phyloP scores from a whole-genome alignment of 92 coral and sea anemone genomes.

The Phenganax stokvisi region DNA sequence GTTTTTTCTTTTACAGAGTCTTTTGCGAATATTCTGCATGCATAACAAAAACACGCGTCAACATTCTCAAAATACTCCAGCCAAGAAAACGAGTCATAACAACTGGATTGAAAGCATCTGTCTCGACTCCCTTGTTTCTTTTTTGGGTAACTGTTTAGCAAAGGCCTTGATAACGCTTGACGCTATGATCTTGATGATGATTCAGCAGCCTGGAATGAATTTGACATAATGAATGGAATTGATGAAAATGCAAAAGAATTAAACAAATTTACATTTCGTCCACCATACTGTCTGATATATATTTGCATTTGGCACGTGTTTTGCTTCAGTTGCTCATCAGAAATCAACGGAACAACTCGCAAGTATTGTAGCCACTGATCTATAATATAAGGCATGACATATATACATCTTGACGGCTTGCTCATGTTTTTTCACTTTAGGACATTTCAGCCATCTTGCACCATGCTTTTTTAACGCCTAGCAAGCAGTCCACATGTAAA shows the following conservation, averaged over 20 bases:
- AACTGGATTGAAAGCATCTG: constrained; percentile 55
- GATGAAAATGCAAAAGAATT: background rate
- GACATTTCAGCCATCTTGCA: background rate
- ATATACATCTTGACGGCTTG: too few relatives aligned
- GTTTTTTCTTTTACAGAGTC: constrained; percentile 42
- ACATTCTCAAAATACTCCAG: constrained; percentile 44
- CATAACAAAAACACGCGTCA: constrained; percentile 53
- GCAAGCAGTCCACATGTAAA: too few relatives aligned
- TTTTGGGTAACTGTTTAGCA: constrained; percentile 19
- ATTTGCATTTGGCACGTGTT: background rate
- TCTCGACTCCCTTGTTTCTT: constrained; percentile 52
- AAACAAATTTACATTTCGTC: constrained; percentile 13
- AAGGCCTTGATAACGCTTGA: constrained; percentile 23
- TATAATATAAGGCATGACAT: background rate
- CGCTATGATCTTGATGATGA: background rate
- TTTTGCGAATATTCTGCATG: constrained; percentile 49
- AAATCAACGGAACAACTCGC: background rate
- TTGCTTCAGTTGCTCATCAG: background rate
- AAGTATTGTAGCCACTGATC: background rate
- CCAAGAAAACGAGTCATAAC: constrained; percentile 50
- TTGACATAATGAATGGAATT: background rate
- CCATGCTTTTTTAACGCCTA: background rate
- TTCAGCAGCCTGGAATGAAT: background rate
- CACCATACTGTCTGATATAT: background rate
- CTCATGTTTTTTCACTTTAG: too few relatives aligned